These are phyloP conservation scores for Halichoeres trimaculatus DNA, from an alignment of 2,113 vertebrate genomes.

Conservation along the genomic window DNA sequence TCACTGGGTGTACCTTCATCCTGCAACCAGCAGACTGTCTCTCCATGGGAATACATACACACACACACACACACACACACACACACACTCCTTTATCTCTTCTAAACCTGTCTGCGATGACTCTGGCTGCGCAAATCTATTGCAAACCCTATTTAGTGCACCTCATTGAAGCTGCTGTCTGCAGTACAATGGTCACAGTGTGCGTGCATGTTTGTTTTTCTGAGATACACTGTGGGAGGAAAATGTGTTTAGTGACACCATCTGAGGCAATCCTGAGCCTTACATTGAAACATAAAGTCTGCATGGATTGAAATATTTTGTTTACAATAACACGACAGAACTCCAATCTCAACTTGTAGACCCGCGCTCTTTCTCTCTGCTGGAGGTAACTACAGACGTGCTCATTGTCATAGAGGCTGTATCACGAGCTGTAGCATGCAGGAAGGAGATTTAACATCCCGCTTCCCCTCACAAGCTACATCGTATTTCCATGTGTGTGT, in stretches of 20 bases:
- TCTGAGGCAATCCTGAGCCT: constrained; percentile 41
- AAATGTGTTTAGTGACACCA: constrained; percentile 52
- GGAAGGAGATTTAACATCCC: constrained; percentile 24
- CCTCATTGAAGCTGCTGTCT: constrained; percentile 15
- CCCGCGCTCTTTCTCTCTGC: constrained; percentile 4
- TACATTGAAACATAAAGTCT: constrained; percentile 27
- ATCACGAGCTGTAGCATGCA: constrained; percentile 1
- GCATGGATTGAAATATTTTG: constrained; percentile 20
- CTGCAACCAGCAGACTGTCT: constrained; percentile 23
- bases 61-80: constrained; percentile 9
- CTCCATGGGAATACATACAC: constrained; percentile 16
- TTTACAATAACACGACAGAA: constrained; percentile 30
- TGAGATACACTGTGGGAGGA: constrained; percentile 44
- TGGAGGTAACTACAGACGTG: constrained; percentile 8
- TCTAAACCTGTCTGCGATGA: constrained; percentile 48
- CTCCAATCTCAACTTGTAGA: constrained; percentile 16
- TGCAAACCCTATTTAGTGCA: constrained; percentile 49
- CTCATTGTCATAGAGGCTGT: constrained; percentile 1
- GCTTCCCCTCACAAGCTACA: constrained; percentile 3
- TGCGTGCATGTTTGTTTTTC: constrained; percentile 53
- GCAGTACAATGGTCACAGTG: constrained; percentile 38
- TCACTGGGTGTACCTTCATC: constrained; percentile 54
- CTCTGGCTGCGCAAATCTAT: constrained; percentile 39
- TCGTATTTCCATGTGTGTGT: constrained; percentile 20
- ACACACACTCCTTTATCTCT: constrained; percentile 36